These are phyloP conservation scores for Anneissia japonica DNA, from an alignment of 35 echinoderm and acorn worm species.

Conservation along the genomic window DNA sequence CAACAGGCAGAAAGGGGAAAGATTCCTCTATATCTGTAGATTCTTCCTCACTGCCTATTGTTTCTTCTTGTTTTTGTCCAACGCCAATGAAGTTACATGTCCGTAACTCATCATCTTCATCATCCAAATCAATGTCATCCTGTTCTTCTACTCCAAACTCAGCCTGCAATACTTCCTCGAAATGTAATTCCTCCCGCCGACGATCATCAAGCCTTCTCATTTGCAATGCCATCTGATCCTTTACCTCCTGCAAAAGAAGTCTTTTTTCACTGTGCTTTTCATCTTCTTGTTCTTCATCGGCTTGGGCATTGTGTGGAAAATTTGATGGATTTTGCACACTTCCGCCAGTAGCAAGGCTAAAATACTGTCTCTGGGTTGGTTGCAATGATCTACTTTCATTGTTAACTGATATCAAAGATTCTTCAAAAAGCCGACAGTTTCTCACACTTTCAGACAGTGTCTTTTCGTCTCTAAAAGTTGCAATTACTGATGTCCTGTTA, in stretches of 20 bases:
- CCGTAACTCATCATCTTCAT: not conserved
- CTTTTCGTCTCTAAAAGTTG: too few species aligned
- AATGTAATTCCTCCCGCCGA: not conserved
- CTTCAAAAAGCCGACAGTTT: not conserved
- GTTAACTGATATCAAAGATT: not conserved
- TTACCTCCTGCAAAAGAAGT: not conserved
- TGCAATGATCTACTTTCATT: not conserved
- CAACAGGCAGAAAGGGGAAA: not conserved
- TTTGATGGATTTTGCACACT: not conserved
- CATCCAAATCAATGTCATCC: not conserved
- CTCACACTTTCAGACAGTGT: not conserved
- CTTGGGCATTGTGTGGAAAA: not conserved
- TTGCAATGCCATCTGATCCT: not conserved
- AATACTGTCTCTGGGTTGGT: not conserved
- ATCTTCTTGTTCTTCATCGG: not conserved
- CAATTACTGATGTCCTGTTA: not conserved
- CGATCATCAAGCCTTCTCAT: not conserved
- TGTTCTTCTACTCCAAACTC: not conserved
- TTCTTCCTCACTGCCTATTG: not conserved
- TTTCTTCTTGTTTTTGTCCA: not conserved
- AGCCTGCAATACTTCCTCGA: not conserved
- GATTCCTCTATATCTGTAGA: not conserved
- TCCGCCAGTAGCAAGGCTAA: not conserved
- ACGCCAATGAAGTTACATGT: not conserved
- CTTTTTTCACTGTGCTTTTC: not conserved